Evolutionary conservation across 2,113 vertebrate species (phyloP).

Genomic region (Eclectus roratus): DNA sequence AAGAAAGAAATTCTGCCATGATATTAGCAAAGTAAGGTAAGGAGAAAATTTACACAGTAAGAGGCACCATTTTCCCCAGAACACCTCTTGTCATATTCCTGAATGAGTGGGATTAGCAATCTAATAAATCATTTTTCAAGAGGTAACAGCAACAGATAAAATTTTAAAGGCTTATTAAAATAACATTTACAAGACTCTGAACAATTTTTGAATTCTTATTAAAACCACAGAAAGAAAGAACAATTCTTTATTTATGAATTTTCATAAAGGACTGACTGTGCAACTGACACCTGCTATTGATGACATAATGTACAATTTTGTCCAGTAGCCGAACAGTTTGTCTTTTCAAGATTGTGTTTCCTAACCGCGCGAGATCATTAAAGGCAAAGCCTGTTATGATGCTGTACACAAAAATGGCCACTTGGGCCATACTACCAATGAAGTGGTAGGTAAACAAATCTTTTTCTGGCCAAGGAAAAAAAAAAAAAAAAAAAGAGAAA

Average conservation of each 20-base stretch:
- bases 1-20: conserved; percentile 87
- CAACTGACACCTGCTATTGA: conserved; percentile 81
- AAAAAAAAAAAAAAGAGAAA: conserved; percentile 1
- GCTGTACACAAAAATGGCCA: conserved; percentile 88
- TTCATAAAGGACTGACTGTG: conserved; percentile 83
- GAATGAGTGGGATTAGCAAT: conserved; percentile 88
- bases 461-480: conserved; percentile 81
- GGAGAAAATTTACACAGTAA: conserved; percentile 89
- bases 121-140: conserved; percentile 85
- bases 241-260: conserved; percentile 82
- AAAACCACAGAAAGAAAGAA: conserved; percentile 87
- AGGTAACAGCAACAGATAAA: conserved; percentile 89
- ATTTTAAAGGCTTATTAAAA: conserved; percentile 98
- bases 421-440: conserved; percentile 88
- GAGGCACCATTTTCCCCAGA: conserved; percentile 89
- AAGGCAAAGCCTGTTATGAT: conserved; percentile 88
- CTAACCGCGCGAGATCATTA: conserved; percentile 87
- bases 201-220: conserved; percentile 90
- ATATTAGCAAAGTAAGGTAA: conserved; percentile 86
- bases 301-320: conserved; percentile 80
- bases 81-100: conserved; percentile 86
- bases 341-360: conserved; percentile 76
- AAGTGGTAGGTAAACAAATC: conserved; percentile 93
- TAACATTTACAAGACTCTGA: conserved; percentile 96
- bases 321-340: conserved; percentile 79